phyloP scores from a whole-genome alignment of 2,888 invertebrate species.

The Mesoligia furuncula region DNA sequence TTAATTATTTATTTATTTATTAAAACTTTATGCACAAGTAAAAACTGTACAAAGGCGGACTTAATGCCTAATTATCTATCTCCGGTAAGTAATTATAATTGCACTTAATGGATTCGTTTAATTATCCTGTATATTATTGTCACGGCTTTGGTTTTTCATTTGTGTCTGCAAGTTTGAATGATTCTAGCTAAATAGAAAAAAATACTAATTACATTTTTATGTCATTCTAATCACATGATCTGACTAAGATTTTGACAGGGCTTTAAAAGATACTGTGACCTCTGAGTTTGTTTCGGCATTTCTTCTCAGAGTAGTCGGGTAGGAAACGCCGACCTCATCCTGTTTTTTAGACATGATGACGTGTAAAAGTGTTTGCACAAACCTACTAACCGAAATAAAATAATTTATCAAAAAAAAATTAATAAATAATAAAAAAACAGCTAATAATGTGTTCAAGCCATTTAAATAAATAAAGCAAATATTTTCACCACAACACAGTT shows the following conservation, averaged over 20 bases:
- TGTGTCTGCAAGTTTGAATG: not conserved
- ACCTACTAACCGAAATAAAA: not conserved
- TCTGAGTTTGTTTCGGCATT: not conserved
- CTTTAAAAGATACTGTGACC: not conserved
- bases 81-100: constrained; percentile 48
- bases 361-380: not conserved
- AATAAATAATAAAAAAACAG: too few species aligned
- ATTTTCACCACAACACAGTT: constrained; percentile 30
- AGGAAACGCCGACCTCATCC: not conserved
- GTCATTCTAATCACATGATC: not conserved
- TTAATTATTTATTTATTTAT: constrained; percentile 41
- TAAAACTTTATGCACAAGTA: too few species aligned
- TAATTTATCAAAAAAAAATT: not conserved
- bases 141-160: constrained; percentile 17
- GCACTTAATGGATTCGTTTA: constrained; percentile 28
- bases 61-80: too few species aligned
- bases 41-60: too few species aligned
- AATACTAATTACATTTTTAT: not conserved
- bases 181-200: not conserved
- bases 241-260: not conserved
- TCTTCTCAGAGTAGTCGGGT: not conserved
- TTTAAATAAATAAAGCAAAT: constrained; percentile 4
- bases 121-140: constrained; percentile 40
- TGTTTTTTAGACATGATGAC: not conserved
- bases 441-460: not conserved